These are phyloP conservation scores for Metridium senile DNA, from an alignment of 92 coral and sea anemone species.

Conservation along the genomic window DNA sequence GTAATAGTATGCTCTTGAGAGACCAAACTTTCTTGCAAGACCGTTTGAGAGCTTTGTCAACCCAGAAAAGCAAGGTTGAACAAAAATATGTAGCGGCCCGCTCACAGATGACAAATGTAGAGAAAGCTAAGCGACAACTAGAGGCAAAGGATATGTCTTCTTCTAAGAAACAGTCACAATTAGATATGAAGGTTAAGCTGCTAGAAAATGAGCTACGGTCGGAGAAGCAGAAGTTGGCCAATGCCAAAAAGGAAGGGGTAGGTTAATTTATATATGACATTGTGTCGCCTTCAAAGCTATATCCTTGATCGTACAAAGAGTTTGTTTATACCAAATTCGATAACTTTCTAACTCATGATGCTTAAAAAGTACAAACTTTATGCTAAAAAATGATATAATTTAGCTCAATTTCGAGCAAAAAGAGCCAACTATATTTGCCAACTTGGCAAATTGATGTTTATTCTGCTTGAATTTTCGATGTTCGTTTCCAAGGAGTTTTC, in stretches of 20 bases:
- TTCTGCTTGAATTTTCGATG: background rate
- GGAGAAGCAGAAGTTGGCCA: background rate
- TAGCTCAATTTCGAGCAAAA: no score
- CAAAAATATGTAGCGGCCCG: slow-evolving; percentile 39
- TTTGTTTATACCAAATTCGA: no score
- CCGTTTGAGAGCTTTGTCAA: slow-evolving; percentile 61
- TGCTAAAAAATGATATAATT: no score
- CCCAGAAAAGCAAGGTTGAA: slow-evolving; percentile 50
- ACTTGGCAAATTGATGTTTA: background rate
- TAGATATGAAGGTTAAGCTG: slow-evolving; percentile 5
- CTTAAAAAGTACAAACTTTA: no score
- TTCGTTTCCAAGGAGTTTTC: background rate
- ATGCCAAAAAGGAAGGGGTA: background rate
- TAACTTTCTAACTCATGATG: no score
- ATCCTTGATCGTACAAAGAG: no score
- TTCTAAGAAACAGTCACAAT: background rate
- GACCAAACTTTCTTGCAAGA: slow-evolving; percentile 73
- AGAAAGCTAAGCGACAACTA: slow-evolving; percentile 30
- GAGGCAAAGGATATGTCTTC: slow-evolving; percentile 7
- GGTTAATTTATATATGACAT: background rate
- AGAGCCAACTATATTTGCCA: background rate
- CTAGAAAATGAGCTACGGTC: slow-evolving; percentile 11
- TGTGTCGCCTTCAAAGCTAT: no score
- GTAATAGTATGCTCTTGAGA: slow-evolving; percentile 64
- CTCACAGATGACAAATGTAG: slow-evolving; percentile 42